Conservation (phyloP, 1,140 invertebrate genomes). For the Tigriopus japonicus region DNA sequence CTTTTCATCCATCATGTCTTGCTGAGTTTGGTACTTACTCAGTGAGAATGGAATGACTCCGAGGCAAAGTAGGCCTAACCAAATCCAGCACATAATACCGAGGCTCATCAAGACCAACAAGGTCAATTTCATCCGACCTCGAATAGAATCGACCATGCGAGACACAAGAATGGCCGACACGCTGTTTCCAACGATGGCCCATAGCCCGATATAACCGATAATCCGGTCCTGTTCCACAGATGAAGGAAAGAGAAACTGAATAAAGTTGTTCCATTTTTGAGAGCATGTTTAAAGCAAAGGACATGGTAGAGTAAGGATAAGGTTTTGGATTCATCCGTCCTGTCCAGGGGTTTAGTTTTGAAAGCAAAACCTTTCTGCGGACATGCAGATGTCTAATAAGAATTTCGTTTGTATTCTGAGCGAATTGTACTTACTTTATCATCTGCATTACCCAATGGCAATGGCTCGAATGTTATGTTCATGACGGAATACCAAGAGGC, state of each 20-base stretch:
- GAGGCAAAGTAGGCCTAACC: not conserved
- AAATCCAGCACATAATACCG: not conserved
- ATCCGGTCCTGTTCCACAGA: not conserved
- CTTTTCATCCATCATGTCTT: too few species aligned
- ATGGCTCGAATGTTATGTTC: slow-evolving; percentile 23
- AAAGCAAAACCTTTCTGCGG: too few species aligned
- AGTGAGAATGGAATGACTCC: not conserved
- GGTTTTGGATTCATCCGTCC: too few species aligned
- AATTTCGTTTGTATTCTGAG: too few species aligned
- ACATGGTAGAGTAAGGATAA: too few species aligned
- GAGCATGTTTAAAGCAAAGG: too few species aligned
- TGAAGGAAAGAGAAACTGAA: too few species aligned
- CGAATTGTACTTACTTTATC: slow-evolving; percentile 3
- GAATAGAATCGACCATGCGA: not conserved
- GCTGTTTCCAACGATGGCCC: slow-evolving; percentile 23
- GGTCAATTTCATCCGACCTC: not conserved
- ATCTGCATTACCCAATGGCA: slow-evolving; percentile 23
- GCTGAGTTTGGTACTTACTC: slow-evolving; percentile 17
- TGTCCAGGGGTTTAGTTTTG: too few species aligned
- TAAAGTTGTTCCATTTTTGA: too few species aligned
- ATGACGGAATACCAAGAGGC: slow-evolving; percentile 28
- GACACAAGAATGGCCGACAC: slow-evolving; percentile 18
- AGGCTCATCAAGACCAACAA: not conserved
- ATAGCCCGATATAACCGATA: slow-evolving; percentile 22
- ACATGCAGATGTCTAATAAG: too few species aligned